These are phyloP conservation scores for Melanotaenia nigrans DNA, from an alignment of 2,797 vertebrate genomes.

Conservation along the genomic window DNA sequence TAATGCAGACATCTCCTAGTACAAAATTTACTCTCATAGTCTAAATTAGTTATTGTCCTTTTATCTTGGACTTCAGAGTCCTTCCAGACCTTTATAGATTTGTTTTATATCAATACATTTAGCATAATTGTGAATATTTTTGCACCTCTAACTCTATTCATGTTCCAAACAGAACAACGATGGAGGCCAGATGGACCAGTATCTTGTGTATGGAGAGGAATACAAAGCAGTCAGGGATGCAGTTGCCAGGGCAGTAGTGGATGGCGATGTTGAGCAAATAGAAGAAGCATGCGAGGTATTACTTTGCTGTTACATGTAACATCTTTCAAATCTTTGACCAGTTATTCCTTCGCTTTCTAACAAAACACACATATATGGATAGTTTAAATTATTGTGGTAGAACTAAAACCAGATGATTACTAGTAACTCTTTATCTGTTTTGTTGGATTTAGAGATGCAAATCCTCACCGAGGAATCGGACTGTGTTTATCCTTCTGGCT, in stretches of 20 bases:
- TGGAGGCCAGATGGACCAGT: slow-evolving; percentile 50
- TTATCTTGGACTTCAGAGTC: background rate
- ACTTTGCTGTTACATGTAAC: background rate
- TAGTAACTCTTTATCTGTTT: background rate
- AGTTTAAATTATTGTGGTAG: background rate
- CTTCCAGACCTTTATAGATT: background rate
- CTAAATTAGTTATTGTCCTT: background rate
- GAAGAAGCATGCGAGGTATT: slow-evolving; percentile 79
- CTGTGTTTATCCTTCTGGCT: slow-evolving; percentile 81
- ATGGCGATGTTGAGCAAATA: slow-evolving; percentile 61
- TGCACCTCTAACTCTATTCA: background rate
- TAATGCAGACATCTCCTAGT: background rate
- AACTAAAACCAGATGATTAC: background rate
- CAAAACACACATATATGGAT: background rate
- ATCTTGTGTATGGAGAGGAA: slow-evolving; percentile 51
- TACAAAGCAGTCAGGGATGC: slow-evolving; percentile 50
- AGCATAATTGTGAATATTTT: background rate
- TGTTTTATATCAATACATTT: background rate
- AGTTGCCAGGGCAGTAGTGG: slow-evolving; percentile 44
- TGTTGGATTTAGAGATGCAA: slow-evolving; percentile 27
- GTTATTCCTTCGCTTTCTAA: background rate
- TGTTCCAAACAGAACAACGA: slow-evolving; percentile 35
- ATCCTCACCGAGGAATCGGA: slow-evolving; percentile 27
- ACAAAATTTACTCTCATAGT: background rate
- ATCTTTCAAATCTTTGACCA: background rate